A percentile compares a stretch with the other conserved stretches of the same genome.
Conservation (phyloP, 2,797 vertebrate genomes). For the Pteronotus mesoamericanus region DNA sequence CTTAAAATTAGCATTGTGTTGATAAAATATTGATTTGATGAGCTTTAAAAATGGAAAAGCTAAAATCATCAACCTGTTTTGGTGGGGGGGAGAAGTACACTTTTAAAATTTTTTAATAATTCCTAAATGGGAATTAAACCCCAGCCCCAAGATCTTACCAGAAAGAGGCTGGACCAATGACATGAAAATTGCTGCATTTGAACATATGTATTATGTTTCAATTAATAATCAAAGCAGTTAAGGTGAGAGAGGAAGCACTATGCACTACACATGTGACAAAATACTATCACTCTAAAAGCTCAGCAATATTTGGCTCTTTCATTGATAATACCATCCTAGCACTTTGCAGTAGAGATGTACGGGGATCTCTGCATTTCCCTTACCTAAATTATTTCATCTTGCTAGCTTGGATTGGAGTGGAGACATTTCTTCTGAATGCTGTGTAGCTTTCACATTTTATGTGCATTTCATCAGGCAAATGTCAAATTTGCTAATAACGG, state of each 20-base stretch:
- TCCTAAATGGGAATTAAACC: slow-evolving; percentile 29
- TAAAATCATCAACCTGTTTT: slow-evolving; percentile 49
- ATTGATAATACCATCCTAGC: slow-evolving; percentile 62
- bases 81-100: background rate
- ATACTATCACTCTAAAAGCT: slow-evolving; percentile 57
- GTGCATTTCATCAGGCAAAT: slow-evolving; percentile 76
- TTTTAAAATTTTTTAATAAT: background rate
- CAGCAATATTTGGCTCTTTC: slow-evolving; percentile 52
- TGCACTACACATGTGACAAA: background rate
- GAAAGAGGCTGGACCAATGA: background rate
- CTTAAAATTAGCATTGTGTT: slow-evolving; percentile 73
- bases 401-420: slow-evolving; percentile 35
- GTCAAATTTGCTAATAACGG: slow-evolving; percentile 75
- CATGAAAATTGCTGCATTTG: background rate
- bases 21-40: slow-evolving; percentile 58
- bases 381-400: slow-evolving; percentile 63
- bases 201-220: background rate
- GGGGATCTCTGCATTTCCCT: slow-evolving; percentile 12
- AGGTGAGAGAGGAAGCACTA: slow-evolving; percentile 45
- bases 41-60: slow-evolving; percentile 58
- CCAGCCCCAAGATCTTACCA: background rate
- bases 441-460: slow-evolving; percentile 67
- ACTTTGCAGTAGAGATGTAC: slow-evolving; percentile 49
- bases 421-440: slow-evolving; percentile 58
- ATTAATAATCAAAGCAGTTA: slow-evolving; percentile 3